Conservation (phyloP, 2,888 invertebrate species). For the Marronus borbonicus region DNA sequence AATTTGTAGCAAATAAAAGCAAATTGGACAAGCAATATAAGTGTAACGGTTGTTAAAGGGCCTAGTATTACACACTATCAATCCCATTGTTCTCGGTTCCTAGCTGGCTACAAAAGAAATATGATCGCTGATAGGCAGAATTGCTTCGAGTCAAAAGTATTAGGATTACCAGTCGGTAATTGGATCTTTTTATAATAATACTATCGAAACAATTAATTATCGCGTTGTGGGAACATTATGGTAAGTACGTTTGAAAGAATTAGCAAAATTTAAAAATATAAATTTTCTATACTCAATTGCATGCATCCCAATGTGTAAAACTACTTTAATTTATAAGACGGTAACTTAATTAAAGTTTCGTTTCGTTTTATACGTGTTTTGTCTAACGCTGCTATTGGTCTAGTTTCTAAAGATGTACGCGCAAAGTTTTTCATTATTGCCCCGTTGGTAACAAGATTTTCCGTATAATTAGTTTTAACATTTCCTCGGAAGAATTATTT, state of each 20-base stretch:
- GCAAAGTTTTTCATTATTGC: slow-evolving; percentile 20
- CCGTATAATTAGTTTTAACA: slow-evolving; percentile 3
- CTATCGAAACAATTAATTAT: too few species aligned
- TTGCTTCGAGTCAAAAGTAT: too few species aligned
- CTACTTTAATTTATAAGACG: slow-evolving; percentile 24
- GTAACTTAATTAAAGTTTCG: slow-evolving; percentile 24
- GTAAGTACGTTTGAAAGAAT: background rate
- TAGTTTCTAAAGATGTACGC: slow-evolving; percentile 14
- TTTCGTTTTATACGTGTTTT: slow-evolving; percentile 28
- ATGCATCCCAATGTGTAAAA: background rate
- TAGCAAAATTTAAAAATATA: slow-evolving; percentile 10
- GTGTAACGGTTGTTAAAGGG: too few species aligned
- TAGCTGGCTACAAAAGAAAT: too few species aligned
- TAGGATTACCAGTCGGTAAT: too few species aligned
- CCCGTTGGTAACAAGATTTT: slow-evolving; percentile 2
- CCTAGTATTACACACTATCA: too few species aligned
- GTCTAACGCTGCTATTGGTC: slow-evolving; percentile 12
- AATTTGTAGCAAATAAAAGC: too few species aligned
- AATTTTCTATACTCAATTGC: background rate
- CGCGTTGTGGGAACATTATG: too few species aligned
- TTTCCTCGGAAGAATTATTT: background rate
- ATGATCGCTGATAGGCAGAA: too few species aligned
- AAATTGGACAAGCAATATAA: too few species aligned
- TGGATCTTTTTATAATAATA: too few species aligned
- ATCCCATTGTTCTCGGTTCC: too few species aligned